Evolutionary conservation across 92 coral and sea anemone species (phyloP), one percentile per base, ranked within the genome.

Genomic region (Paramuricea clavata): DNA sequence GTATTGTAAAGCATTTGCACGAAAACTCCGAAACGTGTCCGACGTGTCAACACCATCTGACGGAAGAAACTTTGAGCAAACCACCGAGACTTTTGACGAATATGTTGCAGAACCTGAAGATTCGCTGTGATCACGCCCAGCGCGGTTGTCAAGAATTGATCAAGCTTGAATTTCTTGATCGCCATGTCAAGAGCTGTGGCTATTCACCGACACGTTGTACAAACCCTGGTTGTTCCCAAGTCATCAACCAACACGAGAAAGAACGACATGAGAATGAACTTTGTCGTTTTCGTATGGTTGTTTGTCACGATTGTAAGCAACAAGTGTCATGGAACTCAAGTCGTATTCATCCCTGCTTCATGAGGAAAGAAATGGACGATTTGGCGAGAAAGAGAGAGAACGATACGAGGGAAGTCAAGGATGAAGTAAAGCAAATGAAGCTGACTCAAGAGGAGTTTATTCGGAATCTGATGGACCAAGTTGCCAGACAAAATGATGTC

Each of bases 1-100:
- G 98, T 83, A 91, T 95, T 11, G 90, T 1, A 62, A 62, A 93
- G 36, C 93, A 92, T 23, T 95, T 97, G 97, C 83, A 93, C 8
- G 94, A 97, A 4, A 97, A 93, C 90, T 95, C 94, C 88, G 92
- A 95, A 72, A 90, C 93, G 19, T 95, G 98, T 60, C 98, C 98
- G 5, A 95, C 92, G 81, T 97, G 94, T 25, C 93, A 96, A 23
- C 90, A 89, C 21, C 86, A 91, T 26, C 89, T 95, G 11, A 93
- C 97, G 97, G 97, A 97, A 17, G 94, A 95, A 88, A 95, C 93
- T 85, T 85, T 95, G 21, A 93, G 88, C 77, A 95, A 97, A 33
- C 92, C 94, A 81, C 92, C 92, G 86, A 81, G 98, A 32, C 91
- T 93, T 91, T 93, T 95, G 97, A 95, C 82, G 81, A 92, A 93